Evolutionary conservation across 2,113 vertebrate species (phyloP).

Genomic region (Oryzias woworae): DNA sequence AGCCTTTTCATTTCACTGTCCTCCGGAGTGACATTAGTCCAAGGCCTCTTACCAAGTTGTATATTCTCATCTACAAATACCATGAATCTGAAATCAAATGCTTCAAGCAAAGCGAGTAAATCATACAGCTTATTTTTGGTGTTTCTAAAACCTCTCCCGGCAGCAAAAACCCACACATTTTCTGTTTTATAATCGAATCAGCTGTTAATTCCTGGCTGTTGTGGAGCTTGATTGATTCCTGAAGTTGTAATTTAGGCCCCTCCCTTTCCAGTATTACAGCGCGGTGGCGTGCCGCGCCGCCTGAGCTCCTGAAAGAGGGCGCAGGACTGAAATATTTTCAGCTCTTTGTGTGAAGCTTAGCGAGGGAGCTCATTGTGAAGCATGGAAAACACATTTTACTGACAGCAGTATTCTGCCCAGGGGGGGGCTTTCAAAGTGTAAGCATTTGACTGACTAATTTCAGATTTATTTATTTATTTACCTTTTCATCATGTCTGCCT

Average conservation of each 20-base stretch:
- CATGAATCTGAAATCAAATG: conserved; percentile 21
- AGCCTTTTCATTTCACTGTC: conserved; percentile 8
- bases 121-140: neutral
- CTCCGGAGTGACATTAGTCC: conserved; percentile 23
- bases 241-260: neutral
- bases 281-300: neutral
- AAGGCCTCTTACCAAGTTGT: conserved; percentile 21
- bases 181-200: conserved; percentile 8
- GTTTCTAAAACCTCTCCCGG: neutral
- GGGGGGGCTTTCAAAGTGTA: conserved; percentile 21
- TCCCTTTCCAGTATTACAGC: neutral
- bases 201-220: neutral
- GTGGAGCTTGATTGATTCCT: conserved; percentile 16
- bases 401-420: conserved; percentile 19
- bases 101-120: neutral
- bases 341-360: conserved; percentile 24
- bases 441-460: conserved; percentile 57
- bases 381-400: conserved; percentile 15
- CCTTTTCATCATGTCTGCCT: conserved; percentile 37
- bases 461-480: conserved; percentile 13
- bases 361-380: conserved; percentile 5
- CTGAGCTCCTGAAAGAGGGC: conserved; percentile 1
- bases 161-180: neutral
- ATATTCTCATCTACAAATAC: conserved; percentile 11
- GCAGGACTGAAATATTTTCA: conserved; percentile 26